Base-by-base conservation (phyloP, 1,140 invertebrate genomes). In the Cherax destructor region DNA sequence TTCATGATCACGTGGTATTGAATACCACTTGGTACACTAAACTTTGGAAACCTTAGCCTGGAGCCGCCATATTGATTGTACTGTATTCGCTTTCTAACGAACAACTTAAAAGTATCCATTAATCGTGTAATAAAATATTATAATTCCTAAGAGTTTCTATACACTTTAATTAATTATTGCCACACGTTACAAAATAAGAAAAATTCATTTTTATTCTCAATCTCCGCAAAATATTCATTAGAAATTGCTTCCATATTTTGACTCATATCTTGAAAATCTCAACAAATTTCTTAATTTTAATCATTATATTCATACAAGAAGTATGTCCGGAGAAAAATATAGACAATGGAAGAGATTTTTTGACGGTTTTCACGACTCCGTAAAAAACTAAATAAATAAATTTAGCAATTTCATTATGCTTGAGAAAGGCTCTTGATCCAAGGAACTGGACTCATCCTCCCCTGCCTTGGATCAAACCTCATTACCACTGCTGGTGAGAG, bases 51-150 rank as follows among this genome's bases (percentile, higher is more conserved):
- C 52, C 80, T 24, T 56, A 16, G 49, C 90, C 50, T 52, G 6
- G 18, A 59, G 90, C 79, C 78, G 90, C 90, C 90, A 91, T 91
- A 81, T 91, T 91, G 78, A 77, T 76, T 91, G 90, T 91, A 91
- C 90, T 91, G 79, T 18, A 77, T 91, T 91, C 90, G 90, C 90
- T 91, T 86, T 87, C 84, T 83, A 3, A 69, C 56, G 61, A 72
- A 91, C 65, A 91, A 52, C 41, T 4, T 49, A 83, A 83, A 86
- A 86, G 49, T 30, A 1, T 16, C 5, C 2, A 5, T 65, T 18
- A 65, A 65, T 21, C 21, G 4, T 21, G 5, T 65, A 65, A 65
- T 65, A 65, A 1, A 65, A 18, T 1, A 65, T 65, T 65, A 18
- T 65, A 65, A 21, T 13, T 18, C 18, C 11, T 65, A 18, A 18